Evolutionary conservation across 1,140 invertebrate genomes (phyloP), one percentile per base, ranked within the genome.

Genomic region (Sarcophaga peregrina): DNA sequence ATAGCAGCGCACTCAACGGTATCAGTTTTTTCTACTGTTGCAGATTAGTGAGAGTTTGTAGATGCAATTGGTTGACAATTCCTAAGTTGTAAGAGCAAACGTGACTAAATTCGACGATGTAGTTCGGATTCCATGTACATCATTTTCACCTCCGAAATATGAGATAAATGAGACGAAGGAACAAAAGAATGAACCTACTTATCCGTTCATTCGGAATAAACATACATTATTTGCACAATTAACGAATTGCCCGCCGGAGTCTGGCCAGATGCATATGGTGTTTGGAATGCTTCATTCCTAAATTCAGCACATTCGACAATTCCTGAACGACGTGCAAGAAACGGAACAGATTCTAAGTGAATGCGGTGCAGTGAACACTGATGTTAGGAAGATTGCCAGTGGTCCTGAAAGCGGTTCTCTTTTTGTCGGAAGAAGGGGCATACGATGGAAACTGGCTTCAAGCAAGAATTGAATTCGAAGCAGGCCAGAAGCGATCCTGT

Each of bases 261-360:
- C 11, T 47, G 52, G 50, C 13, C 48, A 84, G 81, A 58, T 85
- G n/a, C 81, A 85, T 75, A 83, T 86, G 76, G n/a, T 84, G 13
- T 86, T 82, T 81, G 80, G 83, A 13, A 72, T 85, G 47, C 25
- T 84, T 1, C 62, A 73, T 50, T 13, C 50, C 8, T 47, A 83
- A 45, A 86, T 86, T 85, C 2, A 17, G 17, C 52, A 68, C 74
- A 68, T 84, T 84, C 62, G 80, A 82, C 11, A 80, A n/a, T 80
- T 83, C 10, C 20, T 84, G 10, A 25, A n/a, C 1, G 58, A 73
- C 20, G 82, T 80, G 20, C 52, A 80, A 25, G 58, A 80, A 37
- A 48, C 25, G 48, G 48, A 83, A 52, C 45, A 76, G 8, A 5
- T 47, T 6, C 15, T 76, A 48, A 48, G 46, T 46, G 52, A 83